Evolutionary conservation across 2,888 invertebrate genomes (phyloP).

Genomic region (Lydus trimaculatus): DNA sequence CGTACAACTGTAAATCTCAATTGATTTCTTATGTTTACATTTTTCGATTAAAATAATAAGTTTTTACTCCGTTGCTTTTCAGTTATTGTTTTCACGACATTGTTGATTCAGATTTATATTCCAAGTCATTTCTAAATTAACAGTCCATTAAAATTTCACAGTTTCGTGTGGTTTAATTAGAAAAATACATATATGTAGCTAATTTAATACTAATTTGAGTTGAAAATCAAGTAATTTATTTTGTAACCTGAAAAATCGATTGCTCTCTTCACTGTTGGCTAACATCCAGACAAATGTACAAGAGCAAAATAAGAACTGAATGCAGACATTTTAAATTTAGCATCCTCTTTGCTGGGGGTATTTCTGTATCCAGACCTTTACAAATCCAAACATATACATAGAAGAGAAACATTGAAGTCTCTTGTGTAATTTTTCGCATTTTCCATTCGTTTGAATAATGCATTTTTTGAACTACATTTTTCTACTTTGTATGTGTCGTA

Average conservation of each 20-base stretch:
- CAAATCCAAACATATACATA: no score
- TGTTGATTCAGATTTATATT: neutral
- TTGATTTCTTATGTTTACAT: no score
- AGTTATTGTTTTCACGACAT: neutral
- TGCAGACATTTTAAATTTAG: constrained; percentile 8
- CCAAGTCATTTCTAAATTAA: neutral
- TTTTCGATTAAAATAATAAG: neutral
- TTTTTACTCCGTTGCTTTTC: neutral
- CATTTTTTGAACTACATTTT: neutral
- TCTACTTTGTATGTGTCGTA: neutral
- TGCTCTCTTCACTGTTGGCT: neutral
- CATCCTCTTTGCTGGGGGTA: constrained; percentile 4
- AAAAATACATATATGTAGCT: no score
- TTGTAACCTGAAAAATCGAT: neutral
- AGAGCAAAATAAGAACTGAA: neutral
- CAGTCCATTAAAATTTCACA: neutral
- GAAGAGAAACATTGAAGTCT: neutral
- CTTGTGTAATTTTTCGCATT: constrained; percentile 3
- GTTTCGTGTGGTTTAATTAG: no score
- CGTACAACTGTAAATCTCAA: neutral
- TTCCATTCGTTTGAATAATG: neutral
- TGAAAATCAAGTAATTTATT: neutral
- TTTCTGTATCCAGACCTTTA: neutral
- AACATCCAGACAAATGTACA: neutral
- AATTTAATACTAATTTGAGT: neutral